Evolutionary conservation across 1,140 invertebrate species (phyloP), one percentile per base, ranked within the genome.

Genomic region (Samia ricini): DNA sequence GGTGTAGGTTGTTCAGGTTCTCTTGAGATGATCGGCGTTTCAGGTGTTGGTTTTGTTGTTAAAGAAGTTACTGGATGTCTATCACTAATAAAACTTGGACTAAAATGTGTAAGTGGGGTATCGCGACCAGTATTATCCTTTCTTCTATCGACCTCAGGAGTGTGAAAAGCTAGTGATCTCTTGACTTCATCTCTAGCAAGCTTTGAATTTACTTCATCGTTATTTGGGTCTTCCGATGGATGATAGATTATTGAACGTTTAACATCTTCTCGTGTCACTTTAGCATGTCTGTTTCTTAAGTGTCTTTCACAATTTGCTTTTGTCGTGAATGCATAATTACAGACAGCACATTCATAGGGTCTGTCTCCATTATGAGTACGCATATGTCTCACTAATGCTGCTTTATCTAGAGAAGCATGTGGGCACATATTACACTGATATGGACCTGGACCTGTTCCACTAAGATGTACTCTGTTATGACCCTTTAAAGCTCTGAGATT

Each of bases 261-360:
- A 0, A 98, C 94, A 67, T 98, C 96, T 61, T 98, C 96, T 52
- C 97, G 93, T 2, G 94, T 74, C 51, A 94, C 91, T 91, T 97
- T 96, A 0, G 95, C 94, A 78, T 99, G 98, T 1, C 97, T 91
- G 91, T 99, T 96, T 78, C 97, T 91, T 79, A 99, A 91, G 92
- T 99, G 96, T 0, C 96, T 88, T 84, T 97, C 96, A 77, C 96
- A 97, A 72, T 97, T 97, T 0, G 96, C 94, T 88, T 99, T 99
- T 0, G 98, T 99, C 1, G 98, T 99, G 85, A 99, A 99, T 1
- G 97, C 97, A 74, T 97, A 98, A 72, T 97, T 97, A 85, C 98
- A 99, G 1, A 98, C 93, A 0, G 94, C 94, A 78, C 98, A 99
- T 79, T 98, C 96, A 77, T 97, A 99, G 0, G 98, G 98, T 4